Base-by-base conservation (phyloP, 2,888 invertebrate genomes). In the Scotopteryx bipunctaria region DNA sequence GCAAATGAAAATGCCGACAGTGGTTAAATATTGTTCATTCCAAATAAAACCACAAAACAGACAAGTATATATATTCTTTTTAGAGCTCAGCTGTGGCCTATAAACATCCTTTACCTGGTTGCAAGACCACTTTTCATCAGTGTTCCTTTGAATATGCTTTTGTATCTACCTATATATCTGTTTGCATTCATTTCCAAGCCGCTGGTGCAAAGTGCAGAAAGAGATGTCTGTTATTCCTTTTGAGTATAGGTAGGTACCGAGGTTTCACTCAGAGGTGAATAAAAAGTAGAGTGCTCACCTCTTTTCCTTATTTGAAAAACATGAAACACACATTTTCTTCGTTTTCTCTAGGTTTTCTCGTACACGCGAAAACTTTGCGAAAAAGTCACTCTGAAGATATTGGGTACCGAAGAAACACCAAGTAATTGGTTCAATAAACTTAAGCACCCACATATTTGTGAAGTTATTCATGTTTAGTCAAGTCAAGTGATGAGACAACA, bases 161-260 rank as follows among this genome's bases (percentile, higher is more conserved):
- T 38, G 15, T 37, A 16, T 3, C 8, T 11, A 27, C 11, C 11
- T 27, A 11, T 5, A 11, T 27, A 27, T n/a, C 27, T 11, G 9
- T 27, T 9, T 25, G 25, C 9, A 25, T 25, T 25, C 25, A 9
- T 25, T 9, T 25, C 25, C 25, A 9, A 25, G 9, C 9, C 9
- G 9, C 25, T 25, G 9, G 25, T 25, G n/a, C n/a, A 25, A n/a
- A 9, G 25, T 25, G 25, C 27, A 9, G 8, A 16, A 31, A 42
- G 59, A 63, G 52, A 73, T 67, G 66, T 69, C 67, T 70, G 72
- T 61, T 73, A 68, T 64, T 64, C 66, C 67, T 63, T 66, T 63
- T 61, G 41, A 54, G 54, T 63, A 60, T 42, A 53, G 54, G 52
- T 17, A 36, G 35, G 41, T 51, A 52, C 46, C 27, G 44, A 45